Evolutionary conservation across 1,140 invertebrate genomes (phyloP).

Genomic region (Cydia splendana): DNA sequence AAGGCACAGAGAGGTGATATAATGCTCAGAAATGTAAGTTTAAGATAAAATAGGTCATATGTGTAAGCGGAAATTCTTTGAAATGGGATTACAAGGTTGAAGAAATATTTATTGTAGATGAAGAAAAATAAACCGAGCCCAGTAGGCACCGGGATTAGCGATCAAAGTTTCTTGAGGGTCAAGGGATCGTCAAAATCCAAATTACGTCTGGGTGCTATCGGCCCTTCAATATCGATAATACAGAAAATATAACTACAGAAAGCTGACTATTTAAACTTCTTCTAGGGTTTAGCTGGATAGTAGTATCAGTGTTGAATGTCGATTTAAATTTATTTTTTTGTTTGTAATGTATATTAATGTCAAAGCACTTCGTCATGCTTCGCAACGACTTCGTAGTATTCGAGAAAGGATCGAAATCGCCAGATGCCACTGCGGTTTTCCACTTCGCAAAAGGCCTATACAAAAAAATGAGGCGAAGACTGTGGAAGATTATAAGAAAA

Average conservation of each 20-base stretch:
- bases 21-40: too few relatives aligned
- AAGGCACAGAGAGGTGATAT: too few relatives aligned
- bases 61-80: background rate
- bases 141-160: constrained; percentile 37
- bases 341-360: too few relatives aligned
- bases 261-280: background rate
- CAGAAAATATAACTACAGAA: background rate
- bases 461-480: too few relatives aligned
- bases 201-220: constrained; percentile 37
- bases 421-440: too few relatives aligned
- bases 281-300: background rate
- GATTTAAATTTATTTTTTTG: too few relatives aligned
- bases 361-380: too few relatives aligned
- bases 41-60: too few relatives aligned
- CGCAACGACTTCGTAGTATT: too few relatives aligned
- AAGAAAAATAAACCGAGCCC: constrained; percentile 26
- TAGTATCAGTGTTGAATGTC: background rate
- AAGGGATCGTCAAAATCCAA: constrained; percentile 40
- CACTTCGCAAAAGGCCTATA: too few relatives aligned
- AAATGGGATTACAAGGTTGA: constrained; percentile 11
- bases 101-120: constrained; percentile 23
- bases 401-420: too few relatives aligned
- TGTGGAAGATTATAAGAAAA: too few relatives aligned
- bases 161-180: constrained; percentile 40
- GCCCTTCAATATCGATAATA: constrained; percentile 34